These are phyloP conservation scores for Rhinogobio ventralis DNA, from an alignment of 2,797 vertebrate genomes.

Conservation along the genomic window DNA sequence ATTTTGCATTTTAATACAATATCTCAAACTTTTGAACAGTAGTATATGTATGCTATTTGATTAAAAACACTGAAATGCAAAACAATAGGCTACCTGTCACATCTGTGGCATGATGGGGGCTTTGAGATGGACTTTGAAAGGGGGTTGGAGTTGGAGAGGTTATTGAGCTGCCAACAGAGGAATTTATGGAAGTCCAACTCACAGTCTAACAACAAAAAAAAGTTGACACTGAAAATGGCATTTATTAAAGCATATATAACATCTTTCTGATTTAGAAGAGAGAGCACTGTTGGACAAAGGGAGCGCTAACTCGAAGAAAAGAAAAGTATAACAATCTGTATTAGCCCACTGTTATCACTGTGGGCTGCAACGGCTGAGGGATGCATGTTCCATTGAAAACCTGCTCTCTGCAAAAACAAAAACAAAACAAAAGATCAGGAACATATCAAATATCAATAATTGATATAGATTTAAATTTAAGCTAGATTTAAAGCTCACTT, in stretches of 20 bases:
- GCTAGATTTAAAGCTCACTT: neutral
- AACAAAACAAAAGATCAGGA: no score
- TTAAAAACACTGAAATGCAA: neutral
- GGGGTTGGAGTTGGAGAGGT: no score
- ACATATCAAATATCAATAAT: neutral
- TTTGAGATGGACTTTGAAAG: no score
- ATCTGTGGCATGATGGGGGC: rapidly evolving
- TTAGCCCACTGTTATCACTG: neutral
- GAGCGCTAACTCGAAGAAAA: neutral
- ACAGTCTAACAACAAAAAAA: neutral
- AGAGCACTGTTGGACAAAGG: neutral
- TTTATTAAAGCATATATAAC: neutral
- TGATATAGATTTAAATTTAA: no score
- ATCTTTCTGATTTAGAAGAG: no score
- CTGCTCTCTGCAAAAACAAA: neutral
- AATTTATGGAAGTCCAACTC: no score
- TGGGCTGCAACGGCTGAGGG: neutral
- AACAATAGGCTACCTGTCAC: neutral
- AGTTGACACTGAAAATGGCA: no score
- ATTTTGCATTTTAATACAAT: neutral
- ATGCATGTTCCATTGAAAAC: neutral
- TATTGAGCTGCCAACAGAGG: no score
- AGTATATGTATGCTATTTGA: neutral
- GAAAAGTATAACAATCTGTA: neutral
- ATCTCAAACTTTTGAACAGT: neutral